phyloP scores from a whole-genome alignment of 1,140 invertebrate species.

The Zaprionus africanus region DNA sequence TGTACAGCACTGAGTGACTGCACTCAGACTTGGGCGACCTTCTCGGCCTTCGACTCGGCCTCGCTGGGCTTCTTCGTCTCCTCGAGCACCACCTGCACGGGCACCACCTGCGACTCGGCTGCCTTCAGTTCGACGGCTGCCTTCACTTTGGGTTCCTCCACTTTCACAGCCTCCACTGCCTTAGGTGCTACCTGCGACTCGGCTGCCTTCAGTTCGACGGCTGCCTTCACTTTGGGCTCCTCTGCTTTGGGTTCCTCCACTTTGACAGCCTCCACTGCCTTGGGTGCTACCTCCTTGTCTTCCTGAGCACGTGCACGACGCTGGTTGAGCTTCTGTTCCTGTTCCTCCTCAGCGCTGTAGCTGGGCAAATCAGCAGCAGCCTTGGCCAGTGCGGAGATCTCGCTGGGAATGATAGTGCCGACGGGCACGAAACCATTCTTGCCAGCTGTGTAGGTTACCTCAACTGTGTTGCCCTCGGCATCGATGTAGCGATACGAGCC shows the following conservation, averaged over 20 bases:
- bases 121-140: conserved; percentile 13
- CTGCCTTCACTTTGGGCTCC: background rate
- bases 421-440: conserved; percentile 88
- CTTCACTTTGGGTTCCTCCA: conserved; percentile 15
- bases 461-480: conserved; percentile 88
- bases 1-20: background rate
- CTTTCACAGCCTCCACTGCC: conserved; percentile 1
- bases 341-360: conserved; percentile 53
- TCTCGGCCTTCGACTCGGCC: conserved; percentile 44
- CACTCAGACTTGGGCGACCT: conserved; percentile 26
- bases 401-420: conserved; percentile 86
- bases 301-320: conserved; percentile 62
- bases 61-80: background rate
- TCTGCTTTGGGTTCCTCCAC: conserved; percentile 10
- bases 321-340: conserved; percentile 34
- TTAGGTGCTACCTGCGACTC: conserved; percentile 15
- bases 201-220: conserved; percentile 17
- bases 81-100: conserved; percentile 48
- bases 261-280: conserved; percentile 3
- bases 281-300: background rate
- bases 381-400: conserved; percentile 63
- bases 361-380: conserved; percentile 66
- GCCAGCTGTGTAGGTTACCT: conserved; percentile 88
- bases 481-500: conserved; percentile 87
- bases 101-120: conserved; percentile 48